A percentile compares a stretch with the other conserved stretches of the same genome.
These are phyloP conservation scores for Stomatorhinus walkeri DNA, from an alignment of 2,797 vertebrate genomes.

Conservation along the genomic window DNA sequence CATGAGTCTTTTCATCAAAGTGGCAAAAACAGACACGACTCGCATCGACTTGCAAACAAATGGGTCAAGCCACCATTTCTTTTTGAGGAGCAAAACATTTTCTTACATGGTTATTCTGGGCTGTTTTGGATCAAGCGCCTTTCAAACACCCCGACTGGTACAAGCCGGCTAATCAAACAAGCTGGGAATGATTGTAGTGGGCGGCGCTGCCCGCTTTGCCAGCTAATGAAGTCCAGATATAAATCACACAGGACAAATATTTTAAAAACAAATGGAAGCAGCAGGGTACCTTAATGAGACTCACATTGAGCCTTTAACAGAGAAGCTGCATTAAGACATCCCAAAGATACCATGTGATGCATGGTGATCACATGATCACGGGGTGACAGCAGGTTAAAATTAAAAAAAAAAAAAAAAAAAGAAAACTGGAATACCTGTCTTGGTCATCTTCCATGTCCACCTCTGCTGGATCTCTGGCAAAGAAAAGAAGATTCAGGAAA, in stretches of 20 bases:
- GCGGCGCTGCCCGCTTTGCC: neutral
- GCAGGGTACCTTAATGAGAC: neutral
- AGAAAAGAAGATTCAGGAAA: slow-evolving; percentile 24
- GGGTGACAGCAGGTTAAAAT: neutral
- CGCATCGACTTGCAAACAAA: neutral
- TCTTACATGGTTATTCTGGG: neutral
- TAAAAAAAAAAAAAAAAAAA: neutral
- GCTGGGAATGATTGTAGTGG: neutral
- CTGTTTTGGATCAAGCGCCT: neutral
- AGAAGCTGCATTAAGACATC: neutral
- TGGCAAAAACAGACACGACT: neutral
- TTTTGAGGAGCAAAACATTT: neutral
- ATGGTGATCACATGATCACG: no score
- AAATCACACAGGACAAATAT: neutral
- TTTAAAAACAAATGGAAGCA: neutral
- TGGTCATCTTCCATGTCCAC: slow-evolving; percentile 63
- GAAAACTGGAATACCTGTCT: slow-evolving; percentile 46
- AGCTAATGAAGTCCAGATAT: neutral
- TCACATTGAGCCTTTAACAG: neutral
- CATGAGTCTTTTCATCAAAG: neutral
- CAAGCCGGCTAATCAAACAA: neutral
- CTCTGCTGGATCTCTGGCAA: slow-evolving; percentile 56
- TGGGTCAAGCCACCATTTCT: neutral
- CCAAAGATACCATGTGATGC: neutral
- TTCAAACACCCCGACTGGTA: neutral